Conservation (phyloP, 2,113 vertebrate species). For the Eonycteris spelaea region DNA sequence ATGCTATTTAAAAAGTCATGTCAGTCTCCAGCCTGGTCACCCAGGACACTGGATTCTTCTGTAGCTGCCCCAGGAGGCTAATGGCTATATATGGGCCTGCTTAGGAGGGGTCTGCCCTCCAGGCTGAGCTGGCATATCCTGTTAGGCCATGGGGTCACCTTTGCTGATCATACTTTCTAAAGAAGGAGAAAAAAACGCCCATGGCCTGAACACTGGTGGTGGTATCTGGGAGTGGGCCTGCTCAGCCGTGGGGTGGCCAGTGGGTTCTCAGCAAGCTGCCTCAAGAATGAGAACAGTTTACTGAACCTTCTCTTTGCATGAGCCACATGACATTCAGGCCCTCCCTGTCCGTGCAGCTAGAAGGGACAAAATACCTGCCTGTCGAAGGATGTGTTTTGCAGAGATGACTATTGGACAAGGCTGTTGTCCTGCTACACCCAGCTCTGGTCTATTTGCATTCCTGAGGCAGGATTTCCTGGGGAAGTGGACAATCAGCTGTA, state of each 20-base stretch:
- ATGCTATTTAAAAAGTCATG: neutral
- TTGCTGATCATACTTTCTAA: neutral
- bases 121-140: neutral
- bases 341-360: neutral
- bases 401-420: neutral
- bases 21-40: neutral
- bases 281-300: neutral
- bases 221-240: too few species aligned
- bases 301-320: neutral
- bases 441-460: neutral
- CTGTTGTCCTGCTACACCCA: too few species aligned
- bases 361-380: neutral
- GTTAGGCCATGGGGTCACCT: neutral
- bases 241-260: rapidly evolving
- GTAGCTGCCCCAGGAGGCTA: neutral
- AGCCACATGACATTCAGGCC: too few species aligned
- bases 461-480: neutral
- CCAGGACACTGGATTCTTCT: neutral
- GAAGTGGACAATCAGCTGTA: neutral
- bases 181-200: neutral
- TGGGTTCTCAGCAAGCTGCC: neutral
- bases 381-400: neutral
- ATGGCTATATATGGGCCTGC: neutral
- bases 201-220: neutral
- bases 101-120: neutral